Evolutionary conservation across 2,888 invertebrate species (phyloP).

Genomic region (Nomada fabriciana): DNA sequence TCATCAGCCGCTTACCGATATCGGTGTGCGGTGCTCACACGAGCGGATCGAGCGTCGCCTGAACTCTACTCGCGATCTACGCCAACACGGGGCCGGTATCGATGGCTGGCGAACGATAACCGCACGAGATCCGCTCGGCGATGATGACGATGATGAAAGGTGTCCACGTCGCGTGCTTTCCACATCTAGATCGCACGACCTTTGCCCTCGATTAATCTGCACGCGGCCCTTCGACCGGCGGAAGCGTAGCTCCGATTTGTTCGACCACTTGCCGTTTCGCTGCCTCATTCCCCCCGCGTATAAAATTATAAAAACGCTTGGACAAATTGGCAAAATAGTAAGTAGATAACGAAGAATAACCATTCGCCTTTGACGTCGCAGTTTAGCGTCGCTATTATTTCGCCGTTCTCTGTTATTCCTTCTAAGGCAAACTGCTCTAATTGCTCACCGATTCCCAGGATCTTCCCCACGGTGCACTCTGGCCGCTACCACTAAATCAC

Average conservation of each 20-base stretch:
- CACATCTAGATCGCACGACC: conserved; percentile 59
- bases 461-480: conserved; percentile 18
- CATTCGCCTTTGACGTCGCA: too few relatives aligned
- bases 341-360: too few relatives aligned
- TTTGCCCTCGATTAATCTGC: conserved; percentile 50
- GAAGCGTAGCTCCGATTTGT: conserved; percentile 8
- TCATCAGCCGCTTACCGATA: conserved; percentile 76
- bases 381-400: too few relatives aligned
- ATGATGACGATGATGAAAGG: conserved; percentile 61
- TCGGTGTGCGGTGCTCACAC: conserved; percentile 64
- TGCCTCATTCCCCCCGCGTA: too few relatives aligned
- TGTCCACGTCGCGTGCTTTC: conserved; percentile 58
- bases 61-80: conserved; percentile 29
- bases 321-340: too few relatives aligned
- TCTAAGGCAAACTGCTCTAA: conserved; percentile 28
- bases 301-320: too few relatives aligned
- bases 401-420: too few relatives aligned
- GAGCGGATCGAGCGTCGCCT: conserved; percentile 20
- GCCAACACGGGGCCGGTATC: conserved; percentile 39
- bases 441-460: conserved; percentile 27
- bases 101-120: conserved; percentile 55
- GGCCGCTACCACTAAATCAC: conserved; percentile 52
- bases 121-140: conserved; percentile 46
- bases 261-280: background rate
- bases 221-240: conserved; percentile 13